These are phyloP conservation scores for Palythoa heliodiscus DNA, from an alignment of 92 coral and sea anemone genomes.

Conservation along the genomic window DNA sequence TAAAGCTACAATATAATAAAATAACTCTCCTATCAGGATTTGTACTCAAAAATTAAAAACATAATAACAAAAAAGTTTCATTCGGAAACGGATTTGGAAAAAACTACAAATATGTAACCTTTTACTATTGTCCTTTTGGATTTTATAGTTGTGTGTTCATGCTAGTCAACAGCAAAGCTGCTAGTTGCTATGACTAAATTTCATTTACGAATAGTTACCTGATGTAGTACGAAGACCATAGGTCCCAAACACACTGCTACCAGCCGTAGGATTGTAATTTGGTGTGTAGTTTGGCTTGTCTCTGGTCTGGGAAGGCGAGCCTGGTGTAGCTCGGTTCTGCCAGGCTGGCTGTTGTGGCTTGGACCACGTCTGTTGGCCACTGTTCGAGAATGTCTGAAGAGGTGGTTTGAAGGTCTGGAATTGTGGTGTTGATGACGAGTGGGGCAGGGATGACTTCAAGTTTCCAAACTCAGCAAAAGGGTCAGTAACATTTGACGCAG, in stretches of 20 bases:
- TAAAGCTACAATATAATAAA: too few relatives aligned
- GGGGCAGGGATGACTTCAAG: constrained; percentile 58
- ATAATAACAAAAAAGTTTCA: too few relatives aligned
- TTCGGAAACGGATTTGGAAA: too few relatives aligned
- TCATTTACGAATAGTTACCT: background rate
- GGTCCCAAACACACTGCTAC: constrained; percentile 89
- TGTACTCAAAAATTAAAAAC: too few relatives aligned
- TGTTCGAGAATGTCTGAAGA: constrained; percentile 22
- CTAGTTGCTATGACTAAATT: background rate
- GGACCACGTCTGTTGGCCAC: constrained; percentile 62
- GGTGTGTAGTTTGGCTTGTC: constrained; percentile 91
- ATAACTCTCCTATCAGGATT: too few relatives aligned
- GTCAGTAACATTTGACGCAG: constrained; percentile 54
- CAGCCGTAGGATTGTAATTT: constrained; percentile 53
- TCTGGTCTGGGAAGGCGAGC: constrained; percentile 51
- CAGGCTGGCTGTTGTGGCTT: constrained; percentile 70
- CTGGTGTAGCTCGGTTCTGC: constrained; percentile 53
- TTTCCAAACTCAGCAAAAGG: constrained; percentile 97
- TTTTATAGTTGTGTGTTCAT: too few relatives aligned
- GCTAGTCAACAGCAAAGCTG: too few relatives aligned
- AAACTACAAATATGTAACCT: too few relatives aligned
- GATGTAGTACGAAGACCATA: constrained; percentile 77
- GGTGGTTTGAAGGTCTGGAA: constrained; percentile 55
- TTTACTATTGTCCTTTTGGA: too few relatives aligned
- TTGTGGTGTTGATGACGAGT: constrained; percentile 56